phyloP scores from a whole-genome alignment of 2,797 vertebrate species.

The Oryzias sinensis region DNA sequence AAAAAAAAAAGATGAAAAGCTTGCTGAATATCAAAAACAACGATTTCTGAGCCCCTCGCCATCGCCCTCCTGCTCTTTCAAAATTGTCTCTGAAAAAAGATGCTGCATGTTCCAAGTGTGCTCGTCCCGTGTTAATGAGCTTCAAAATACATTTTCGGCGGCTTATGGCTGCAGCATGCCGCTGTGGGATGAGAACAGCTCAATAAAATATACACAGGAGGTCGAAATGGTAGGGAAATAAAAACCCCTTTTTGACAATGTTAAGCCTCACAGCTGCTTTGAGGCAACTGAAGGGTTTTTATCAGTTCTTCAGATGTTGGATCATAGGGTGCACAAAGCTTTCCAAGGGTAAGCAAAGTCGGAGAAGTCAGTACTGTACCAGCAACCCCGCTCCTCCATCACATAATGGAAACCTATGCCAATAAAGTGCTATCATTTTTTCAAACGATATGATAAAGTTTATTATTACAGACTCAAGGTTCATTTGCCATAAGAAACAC shows the following conservation, averaged over 20 bases:
- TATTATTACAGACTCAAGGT: too few species aligned
- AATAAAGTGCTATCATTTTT: conserved; percentile 16
- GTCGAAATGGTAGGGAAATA: conserved; percentile 80
- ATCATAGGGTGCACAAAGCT: conserved; percentile 79
- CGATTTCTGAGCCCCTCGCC: conserved; percentile 59
- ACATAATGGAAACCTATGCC: conserved; percentile 50
- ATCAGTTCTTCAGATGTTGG: conserved; percentile 85
- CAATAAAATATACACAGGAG: conserved; percentile 88
- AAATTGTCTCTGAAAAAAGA: conserved; percentile 66
- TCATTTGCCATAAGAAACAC: too few species aligned
- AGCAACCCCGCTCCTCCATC: conserved; percentile 42
- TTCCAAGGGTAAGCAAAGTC: conserved; percentile 87
- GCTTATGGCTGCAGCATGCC: conserved; percentile 69
- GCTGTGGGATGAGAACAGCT: conserved; percentile 81
- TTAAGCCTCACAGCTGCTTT: conserved; percentile 84
- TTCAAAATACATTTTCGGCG: conserved; percentile 82
- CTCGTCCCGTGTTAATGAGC: conserved; percentile 78
- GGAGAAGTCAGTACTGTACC: conserved; percentile 79
- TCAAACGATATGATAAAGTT: conserved; percentile 1
- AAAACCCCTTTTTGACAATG: conserved; percentile 86
- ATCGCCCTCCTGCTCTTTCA: conserved; percentile 50
- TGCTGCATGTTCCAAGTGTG: conserved; percentile 71
- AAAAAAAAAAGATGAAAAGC: conserved; percentile 76
- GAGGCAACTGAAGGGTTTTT: conserved; percentile 81
- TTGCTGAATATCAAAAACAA: conserved; percentile 76